A percentile compares a stretch with the other conserved stretches of the same genome.
Conservation (phyloP, 2,113 vertebrate genomes). For the Raja brachyura region DNA sequence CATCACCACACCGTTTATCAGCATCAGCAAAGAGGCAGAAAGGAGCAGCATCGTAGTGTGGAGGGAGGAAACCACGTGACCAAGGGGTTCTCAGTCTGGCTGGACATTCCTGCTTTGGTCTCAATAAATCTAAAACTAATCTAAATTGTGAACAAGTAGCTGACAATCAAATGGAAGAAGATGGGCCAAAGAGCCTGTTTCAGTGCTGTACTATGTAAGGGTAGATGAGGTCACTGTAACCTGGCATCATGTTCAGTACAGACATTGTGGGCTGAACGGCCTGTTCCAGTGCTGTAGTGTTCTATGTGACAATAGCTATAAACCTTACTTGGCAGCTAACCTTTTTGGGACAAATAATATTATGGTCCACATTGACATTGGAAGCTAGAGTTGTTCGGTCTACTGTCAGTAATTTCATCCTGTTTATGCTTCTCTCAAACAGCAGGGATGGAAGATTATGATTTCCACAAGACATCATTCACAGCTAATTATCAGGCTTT, state of each 20-base stretch:
- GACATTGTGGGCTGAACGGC: too few relatives aligned
- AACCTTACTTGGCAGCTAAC: background rate
- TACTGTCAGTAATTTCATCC: background rate
- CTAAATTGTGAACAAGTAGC: background rate
- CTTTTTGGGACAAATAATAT: background rate
- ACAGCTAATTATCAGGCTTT: background rate
- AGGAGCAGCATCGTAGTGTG: background rate
- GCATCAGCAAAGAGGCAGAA: background rate
- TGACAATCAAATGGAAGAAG: background rate
- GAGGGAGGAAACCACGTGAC: background rate
- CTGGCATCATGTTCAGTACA: too few relatives aligned
- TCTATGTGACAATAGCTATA: background rate
- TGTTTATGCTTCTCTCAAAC: background rate
- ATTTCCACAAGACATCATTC: background rate
- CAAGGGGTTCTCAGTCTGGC: background rate
- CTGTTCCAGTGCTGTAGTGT: too few relatives aligned
- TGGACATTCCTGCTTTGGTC: too few relatives aligned
- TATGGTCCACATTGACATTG: background rate
- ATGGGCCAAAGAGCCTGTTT: too few relatives aligned
- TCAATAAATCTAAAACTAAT: background rate
- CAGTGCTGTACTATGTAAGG: too few relatives aligned
- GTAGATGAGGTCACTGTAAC: too few relatives aligned
- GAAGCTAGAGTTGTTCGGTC: background rate
- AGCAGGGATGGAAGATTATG: background rate
- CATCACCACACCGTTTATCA: background rate